A percentile compares a stretch with the other conserved stretches of the same genome.
Conservation (phyloP, 2,888 invertebrate species). For the Pterobdella sp. region DNA sequence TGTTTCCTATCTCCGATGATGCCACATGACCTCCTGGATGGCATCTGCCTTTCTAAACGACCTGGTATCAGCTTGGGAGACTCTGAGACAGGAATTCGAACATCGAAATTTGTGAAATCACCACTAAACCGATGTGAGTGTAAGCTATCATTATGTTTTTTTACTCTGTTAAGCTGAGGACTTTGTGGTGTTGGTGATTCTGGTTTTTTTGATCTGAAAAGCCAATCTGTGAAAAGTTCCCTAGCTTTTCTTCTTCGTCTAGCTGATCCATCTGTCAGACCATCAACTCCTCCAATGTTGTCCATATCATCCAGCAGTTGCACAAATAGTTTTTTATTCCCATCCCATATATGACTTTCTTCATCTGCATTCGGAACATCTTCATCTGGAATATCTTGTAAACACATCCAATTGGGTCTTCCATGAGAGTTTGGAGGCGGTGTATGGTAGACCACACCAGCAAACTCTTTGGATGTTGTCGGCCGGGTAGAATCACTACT, state of each 20-base stretch:
- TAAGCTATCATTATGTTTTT: background rate
- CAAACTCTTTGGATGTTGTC: background rate
- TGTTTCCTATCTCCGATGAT: constrained; percentile 24
- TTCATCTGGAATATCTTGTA: constrained; percentile 26
- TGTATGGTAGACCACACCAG: constrained; percentile 5
- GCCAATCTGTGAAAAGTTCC: constrained; percentile 38
- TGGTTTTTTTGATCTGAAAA: constrained; percentile 33
- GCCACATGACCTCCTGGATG: constrained; percentile 31
- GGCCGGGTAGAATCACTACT: background rate
- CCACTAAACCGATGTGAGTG: constrained; percentile 24
- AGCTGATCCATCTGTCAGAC: constrained; percentile 32
- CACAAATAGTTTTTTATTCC: constrained; percentile 35
- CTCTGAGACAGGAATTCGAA: constrained; percentile 21
- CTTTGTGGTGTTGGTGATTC: constrained; percentile 13
- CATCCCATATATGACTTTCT: constrained; percentile 23
- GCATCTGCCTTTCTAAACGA: constrained; percentile 28
- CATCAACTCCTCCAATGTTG: constrained; percentile 33
- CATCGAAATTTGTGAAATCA: constrained; percentile 29
- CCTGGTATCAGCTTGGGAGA: constrained; percentile 18
- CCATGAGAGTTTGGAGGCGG: constrained; percentile 12
- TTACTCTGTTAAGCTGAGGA: background rate
- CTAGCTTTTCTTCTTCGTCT: constrained; percentile 34
- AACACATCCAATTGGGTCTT: constrained; percentile 24
- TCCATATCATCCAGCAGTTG: constrained; percentile 38
- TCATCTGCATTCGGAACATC: background rate